These are phyloP conservation scores for Heliconius charithonia DNA, from an alignment of 2,888 invertebrate genomes.

Conservation along the genomic window DNA sequence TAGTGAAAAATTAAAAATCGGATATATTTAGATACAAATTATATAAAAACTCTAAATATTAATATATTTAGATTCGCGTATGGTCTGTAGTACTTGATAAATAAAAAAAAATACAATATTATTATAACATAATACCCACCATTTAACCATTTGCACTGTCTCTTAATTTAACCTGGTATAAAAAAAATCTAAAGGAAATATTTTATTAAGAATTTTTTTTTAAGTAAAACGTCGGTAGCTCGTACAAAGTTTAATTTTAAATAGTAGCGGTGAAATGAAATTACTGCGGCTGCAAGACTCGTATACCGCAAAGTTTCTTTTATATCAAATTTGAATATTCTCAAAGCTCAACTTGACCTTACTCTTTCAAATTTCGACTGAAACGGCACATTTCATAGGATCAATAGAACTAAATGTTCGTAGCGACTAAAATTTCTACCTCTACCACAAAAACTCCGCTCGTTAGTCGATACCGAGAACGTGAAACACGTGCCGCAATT, in stretches of 20 bases:
- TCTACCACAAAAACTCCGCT: background rate
- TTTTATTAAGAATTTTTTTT: no score
- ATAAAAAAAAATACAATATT: no score
- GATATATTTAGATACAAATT: no score
- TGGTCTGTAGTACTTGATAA: no score
- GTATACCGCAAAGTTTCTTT: conserved; percentile 17
- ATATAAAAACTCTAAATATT: no score
- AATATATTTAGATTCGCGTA: no score
- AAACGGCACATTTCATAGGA: conserved; percentile 21
- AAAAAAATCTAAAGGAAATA: background rate
- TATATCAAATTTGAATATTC: conserved; percentile 26
- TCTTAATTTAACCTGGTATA: background rate
- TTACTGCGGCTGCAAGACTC: conserved; percentile 7
- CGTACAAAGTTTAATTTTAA: conserved; percentile 22
- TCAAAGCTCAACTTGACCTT: conserved; percentile 37
- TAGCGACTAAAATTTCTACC: conserved; percentile 45
- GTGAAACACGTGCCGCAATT: background rate
- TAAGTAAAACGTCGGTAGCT: conserved; percentile 9
- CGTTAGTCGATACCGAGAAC: conserved; percentile 19
- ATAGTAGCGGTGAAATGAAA: conserved; percentile 21
- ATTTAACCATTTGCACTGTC: background rate
- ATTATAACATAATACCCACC: background rate
- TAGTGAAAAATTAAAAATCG: no score
- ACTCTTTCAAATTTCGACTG: conserved; percentile 24
- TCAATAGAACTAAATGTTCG: conserved; percentile 40